Conservation (phyloP, 2,888 invertebrate genomes). For the Heliconius cydno region DNA sequence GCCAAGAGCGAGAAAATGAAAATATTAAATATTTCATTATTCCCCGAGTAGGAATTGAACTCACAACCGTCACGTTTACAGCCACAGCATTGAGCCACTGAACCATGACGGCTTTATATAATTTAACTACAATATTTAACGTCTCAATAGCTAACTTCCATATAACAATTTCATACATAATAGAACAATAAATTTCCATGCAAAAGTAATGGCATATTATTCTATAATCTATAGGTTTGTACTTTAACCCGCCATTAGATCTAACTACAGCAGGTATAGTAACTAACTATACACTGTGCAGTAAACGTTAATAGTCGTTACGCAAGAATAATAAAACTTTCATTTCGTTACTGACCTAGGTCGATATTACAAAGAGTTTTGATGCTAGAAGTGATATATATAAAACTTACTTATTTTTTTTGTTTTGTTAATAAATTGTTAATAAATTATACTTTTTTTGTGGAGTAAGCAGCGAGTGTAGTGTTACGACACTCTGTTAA, state of each 20-base stretch:
- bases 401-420: background rate
- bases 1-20: background rate
- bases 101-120: too few relatives aligned
- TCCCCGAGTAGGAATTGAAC: background rate
- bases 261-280: background rate
- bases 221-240: background rate
- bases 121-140: background rate
- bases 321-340: conserved; percentile 36
- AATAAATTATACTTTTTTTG: too few relatives aligned
- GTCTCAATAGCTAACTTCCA: background rate
- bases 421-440: background rate
- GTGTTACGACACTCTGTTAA: too few relatives aligned
- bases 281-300: background rate
- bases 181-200: conserved; percentile 15
- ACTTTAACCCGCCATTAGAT: conserved; percentile 20
- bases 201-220: background rate
- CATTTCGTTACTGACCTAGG: conserved; percentile 38
- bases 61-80: background rate
- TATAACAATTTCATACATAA: background rate
- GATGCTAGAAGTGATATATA: background rate
- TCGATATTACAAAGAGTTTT: background rate
- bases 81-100: background rate
- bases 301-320: conserved; percentile 29
- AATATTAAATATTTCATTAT: background rate
- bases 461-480: background rate